Evolutionary conservation across 2,113 vertebrate species (phyloP).

Genomic region (Tinamus guttatus): DNA sequence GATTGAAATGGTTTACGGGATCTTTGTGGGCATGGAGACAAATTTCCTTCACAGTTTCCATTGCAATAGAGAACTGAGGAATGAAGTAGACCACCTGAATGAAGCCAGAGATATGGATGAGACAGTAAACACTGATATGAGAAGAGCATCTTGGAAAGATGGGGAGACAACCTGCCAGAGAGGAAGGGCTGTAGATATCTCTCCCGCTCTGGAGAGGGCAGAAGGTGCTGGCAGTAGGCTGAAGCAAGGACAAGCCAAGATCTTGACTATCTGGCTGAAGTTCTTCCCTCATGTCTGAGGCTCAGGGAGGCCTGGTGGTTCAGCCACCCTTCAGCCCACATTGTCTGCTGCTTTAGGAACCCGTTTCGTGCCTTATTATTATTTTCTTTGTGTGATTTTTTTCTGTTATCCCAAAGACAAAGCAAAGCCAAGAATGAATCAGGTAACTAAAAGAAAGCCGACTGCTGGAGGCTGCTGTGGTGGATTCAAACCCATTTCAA

Average conservation of each 20-base stretch:
- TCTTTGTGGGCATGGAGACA: not conserved
- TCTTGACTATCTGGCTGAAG: not conserved
- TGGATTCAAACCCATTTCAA: rapidly evolving
- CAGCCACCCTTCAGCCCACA: not conserved
- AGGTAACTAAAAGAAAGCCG: not conserved
- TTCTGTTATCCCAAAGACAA: not conserved
- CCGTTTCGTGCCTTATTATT: not conserved
- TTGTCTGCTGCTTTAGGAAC: not conserved
- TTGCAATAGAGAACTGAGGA: conserved; percentile 2
- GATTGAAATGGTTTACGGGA: not conserved
- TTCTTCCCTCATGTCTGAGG: not conserved
- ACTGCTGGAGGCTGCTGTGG: not conserved
- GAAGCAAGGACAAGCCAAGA: not conserved
- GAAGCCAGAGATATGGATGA: not conserved
- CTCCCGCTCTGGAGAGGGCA: not conserved
- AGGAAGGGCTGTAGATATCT: not conserved
- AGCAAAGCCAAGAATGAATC: not conserved
- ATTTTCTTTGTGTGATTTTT: not conserved
- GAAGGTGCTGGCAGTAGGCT: not conserved
- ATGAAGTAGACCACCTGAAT: not conserved
- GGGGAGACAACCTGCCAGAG: not conserved
- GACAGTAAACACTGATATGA: not conserved
- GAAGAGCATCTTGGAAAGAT: not conserved
- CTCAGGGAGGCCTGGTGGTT: not conserved
- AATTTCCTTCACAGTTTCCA: conserved; percentile 7